Base-by-base conservation (phyloP, 2,888 invertebrate genomes). In the Pantelozetes paolii region DNA sequence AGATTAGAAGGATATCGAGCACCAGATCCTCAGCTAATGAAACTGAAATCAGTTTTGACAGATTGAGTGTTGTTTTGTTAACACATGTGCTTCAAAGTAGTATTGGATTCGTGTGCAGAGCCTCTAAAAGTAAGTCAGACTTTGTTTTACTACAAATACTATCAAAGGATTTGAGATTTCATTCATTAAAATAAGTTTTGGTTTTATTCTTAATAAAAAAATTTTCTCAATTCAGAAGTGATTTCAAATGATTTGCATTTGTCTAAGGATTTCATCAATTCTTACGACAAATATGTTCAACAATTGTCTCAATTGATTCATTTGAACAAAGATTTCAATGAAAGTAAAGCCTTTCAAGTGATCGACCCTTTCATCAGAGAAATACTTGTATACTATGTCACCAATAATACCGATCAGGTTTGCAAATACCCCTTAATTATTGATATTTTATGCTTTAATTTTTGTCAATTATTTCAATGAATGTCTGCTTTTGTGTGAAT, bases 51-150 rank as follows among this genome's bases (percentile, higher is more conserved):
- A 67, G 67, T 67, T 67, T 67, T 67, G 40, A 67, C 40, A 40
- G 26, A 40, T 67, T 67, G 42, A 42, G 67, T 67, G 67, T 67
- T 36, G 20, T 67, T 67, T 67, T 67, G 67, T n/a, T 67, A 67
- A 67, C 67, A 67, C 67, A 67, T 42, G 67, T 67, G 67, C 40
- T 67, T 67, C 67, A 67, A 36, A 67, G 67, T 15, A 67, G 40
- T 20, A 36, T 67, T 67, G 67, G 67, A 40, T 67, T 42, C 67
- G 67, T 67, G 67, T 67, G 67, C 67, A 67, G 40, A 64, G 11
- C 11, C 30, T 36, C 20, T 64, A 64, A 32, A 40, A 67, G 67
- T 67, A 67, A 67, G 67, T 36, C 59, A 59, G n/a, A 59, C 32
- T 32, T 48, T 11, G n/a, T n/a, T n/a, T n/a, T n/a, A n/a, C n/a